Base-by-base conservation (phyloP, 2,888 invertebrate genomes). In the Drosophila siamana region DNA sequence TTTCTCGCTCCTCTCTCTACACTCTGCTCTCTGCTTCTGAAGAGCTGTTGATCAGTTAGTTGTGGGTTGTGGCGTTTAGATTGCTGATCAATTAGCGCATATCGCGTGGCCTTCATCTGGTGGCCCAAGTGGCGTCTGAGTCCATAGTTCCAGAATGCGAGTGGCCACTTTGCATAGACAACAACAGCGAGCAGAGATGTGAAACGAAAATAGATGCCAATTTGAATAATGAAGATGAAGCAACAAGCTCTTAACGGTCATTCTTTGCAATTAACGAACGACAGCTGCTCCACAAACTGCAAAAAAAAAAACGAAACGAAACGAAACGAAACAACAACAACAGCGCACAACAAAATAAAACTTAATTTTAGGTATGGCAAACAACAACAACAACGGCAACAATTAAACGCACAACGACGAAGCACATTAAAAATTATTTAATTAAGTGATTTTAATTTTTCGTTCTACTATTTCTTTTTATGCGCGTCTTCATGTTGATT, bases 361-460 rank as follows among this genome's bases (percentile, higher is more conserved):
- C 60, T 50, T 60, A 61, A 65, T 65, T 63, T 54, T 33, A 46
- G 52, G 28, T 51, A 61, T 30, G 46, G 48, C 26, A 63, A 63
- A 43, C 36, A 13, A 13, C 13, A 36, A 6, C 36, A 36, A 22
- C 38, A 67, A 33, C 56, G 30, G 26, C 44, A 67, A 54, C 66
- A 84, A 78, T 67, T 72, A 69, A 63, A 78, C 64, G 69, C 69
- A 77, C 62, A 75, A 63, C 60, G 57, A 63, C 60, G 57, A 55
- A 59, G 51, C 75, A 82, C 86, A 83, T 82, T 86, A 86, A 86
- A 86, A 88, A 84, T 88, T 86, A 84, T 84, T 88, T 84, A 88
- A 84, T 84, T 84, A 82, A 84, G 88, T 84, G 88, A 86, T 84
- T 84, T 83, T 85, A 87, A 87, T 85, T 87, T 87, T 78, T 46